phyloP scores from a whole-genome alignment of 2,888 invertebrate genomes.

The Tinea pellionella region DNA sequence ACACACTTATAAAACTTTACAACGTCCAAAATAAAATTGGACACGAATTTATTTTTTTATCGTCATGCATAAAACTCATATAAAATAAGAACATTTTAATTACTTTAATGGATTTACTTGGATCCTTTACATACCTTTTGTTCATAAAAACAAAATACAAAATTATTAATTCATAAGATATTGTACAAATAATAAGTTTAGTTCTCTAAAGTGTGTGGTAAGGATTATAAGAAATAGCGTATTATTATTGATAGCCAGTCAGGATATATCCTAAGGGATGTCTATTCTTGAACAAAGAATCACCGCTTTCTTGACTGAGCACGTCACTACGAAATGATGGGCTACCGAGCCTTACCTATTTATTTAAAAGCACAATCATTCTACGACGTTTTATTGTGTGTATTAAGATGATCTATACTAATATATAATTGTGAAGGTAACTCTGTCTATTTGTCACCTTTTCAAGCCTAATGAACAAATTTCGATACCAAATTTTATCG shows the following conservation, averaged over 20 bases:
- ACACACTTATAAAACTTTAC: not conserved
- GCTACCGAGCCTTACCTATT: not conserved
- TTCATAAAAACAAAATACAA: too few relatives aligned
- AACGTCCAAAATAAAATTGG: not conserved
- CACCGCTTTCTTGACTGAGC: not conserved
- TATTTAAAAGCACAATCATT: not conserved
- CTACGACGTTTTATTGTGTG: too few relatives aligned
- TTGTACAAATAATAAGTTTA: not conserved
- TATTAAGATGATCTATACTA: too few relatives aligned
- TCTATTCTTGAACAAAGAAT: not conserved
- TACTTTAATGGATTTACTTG: not conserved
- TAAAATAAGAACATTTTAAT: not conserved
- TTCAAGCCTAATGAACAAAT: too few relatives aligned
- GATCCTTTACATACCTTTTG: too few relatives aligned
- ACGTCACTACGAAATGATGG: not conserved
- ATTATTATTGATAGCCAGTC: conserved; percentile 40
- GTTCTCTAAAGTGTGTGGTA: conserved; percentile 12
- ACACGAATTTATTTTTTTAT: not conserved
- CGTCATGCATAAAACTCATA: not conserved
- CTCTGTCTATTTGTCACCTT: too few relatives aligned
- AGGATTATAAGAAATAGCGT: conserved; percentile 50
- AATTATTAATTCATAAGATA: too few relatives aligned
- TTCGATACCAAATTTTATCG: too few relatives aligned
- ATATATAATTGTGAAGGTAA: too few relatives aligned
- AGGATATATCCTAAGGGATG: not conserved